Evolutionary conservation across 2,888 invertebrate species (phyloP).

Genomic region (Melieria omissa): DNA sequence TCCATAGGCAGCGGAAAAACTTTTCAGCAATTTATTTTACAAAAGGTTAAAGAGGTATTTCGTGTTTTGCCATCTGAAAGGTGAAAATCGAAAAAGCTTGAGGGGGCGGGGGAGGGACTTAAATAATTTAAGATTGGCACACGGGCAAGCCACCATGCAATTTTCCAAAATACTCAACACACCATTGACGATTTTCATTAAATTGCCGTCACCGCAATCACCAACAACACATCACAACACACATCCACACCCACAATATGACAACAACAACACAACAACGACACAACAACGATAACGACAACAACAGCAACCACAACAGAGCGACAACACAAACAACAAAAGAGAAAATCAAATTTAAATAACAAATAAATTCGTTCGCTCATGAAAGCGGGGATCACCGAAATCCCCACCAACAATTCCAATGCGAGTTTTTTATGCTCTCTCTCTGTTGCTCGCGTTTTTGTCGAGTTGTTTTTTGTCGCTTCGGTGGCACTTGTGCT

Average conservation of each 20-base stretch:
- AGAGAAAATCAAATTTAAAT: constrained; percentile 18
- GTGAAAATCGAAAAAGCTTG: too few species aligned
- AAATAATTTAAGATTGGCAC: too few species aligned
- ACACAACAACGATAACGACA: background rate
- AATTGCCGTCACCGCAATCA: constrained; percentile 23
- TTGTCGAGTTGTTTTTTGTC: constrained; percentile 19
- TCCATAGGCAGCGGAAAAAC: too few species aligned
- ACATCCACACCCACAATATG: background rate
- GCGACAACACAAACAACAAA: constrained; percentile 24
- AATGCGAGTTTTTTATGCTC: constrained; percentile 17
- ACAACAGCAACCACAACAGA: background rate
- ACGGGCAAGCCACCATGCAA: too few species aligned
- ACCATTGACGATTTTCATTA: constrained; percentile 24
- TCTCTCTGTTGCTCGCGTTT: too few species aligned
- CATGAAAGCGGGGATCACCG: constrained; percentile 18
- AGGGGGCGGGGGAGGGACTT: too few species aligned
- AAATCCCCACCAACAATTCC: constrained; percentile 27
- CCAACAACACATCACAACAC: background rate
- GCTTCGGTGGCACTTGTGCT: background rate
- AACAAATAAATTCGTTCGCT: constrained; percentile 26
- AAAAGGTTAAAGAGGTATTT: too few species aligned
- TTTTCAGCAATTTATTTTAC: too few species aligned
- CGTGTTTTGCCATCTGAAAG: too few species aligned
- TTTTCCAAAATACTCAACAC: constrained; percentile 7
- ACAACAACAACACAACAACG: constrained; percentile 3